Conservation (phyloP, 2,888 invertebrate genomes). For the Therioaphis trifolii region DNA sequence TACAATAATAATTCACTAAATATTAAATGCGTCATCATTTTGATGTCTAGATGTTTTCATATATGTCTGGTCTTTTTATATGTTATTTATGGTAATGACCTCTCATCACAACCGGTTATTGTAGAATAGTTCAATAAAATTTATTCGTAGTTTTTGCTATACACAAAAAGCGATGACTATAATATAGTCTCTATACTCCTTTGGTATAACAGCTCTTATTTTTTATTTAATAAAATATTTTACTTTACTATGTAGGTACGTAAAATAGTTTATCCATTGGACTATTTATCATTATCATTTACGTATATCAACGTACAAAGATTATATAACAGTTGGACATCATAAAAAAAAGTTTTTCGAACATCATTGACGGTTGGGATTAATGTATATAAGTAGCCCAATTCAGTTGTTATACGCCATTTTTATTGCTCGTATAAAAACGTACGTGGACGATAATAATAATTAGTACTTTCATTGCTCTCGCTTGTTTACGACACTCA, state of each 20-base stretch:
- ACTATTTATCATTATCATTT: background rate
- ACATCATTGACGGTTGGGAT: constrained; percentile 18
- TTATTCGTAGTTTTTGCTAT: background rate
- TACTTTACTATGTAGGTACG: background rate
- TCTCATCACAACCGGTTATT: constrained; percentile 38
- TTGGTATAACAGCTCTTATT: background rate
- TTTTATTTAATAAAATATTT: constrained; percentile 34
- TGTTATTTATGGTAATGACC: constrained; percentile 44
- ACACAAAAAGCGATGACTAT: background rate
- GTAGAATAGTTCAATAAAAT: constrained; percentile 36
- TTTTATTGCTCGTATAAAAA: constrained; percentile 51
- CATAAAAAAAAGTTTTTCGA: background rate
- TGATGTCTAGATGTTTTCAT: constrained; percentile 45
- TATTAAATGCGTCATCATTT: constrained; percentile 6
- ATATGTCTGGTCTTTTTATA: constrained; percentile 27
- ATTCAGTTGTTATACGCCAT: constrained; percentile 3
- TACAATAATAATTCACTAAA: constrained; percentile 10
- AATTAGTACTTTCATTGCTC: constrained; percentile 34
- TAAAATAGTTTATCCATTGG: background rate
- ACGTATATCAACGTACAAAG: background rate
- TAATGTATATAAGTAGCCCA: background rate
- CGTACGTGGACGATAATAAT: constrained; percentile 30
- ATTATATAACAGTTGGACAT: background rate
- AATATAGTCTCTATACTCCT: background rate
- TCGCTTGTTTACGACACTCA: constrained; percentile 32